Percentiles rank a stretch among this genome's conserved stretches.
These are phyloP conservation scores for Rugalucina vietnamica DNA, from an alignment of 2,888 invertebrate species.

Conservation along the genomic window DNA sequence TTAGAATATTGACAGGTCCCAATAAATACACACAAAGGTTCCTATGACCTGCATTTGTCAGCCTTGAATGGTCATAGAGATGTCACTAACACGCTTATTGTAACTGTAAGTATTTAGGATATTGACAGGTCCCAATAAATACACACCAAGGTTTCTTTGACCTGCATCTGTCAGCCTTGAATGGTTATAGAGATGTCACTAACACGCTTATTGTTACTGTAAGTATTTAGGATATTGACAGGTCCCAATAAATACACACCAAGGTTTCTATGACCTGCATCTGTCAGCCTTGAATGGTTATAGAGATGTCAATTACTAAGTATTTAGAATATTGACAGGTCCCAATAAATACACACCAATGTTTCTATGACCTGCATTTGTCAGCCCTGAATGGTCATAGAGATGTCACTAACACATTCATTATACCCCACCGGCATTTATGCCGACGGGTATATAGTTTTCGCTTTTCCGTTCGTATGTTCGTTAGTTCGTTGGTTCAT, in stretches of 20 bases:
- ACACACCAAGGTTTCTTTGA: slow-evolving; percentile 95
- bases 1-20: too few relatives aligned
- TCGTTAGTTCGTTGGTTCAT: too few relatives aligned
- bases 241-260: slow-evolving; percentile 92
- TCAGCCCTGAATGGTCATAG: slow-evolving; percentile 93
- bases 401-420: slow-evolving; percentile 82
- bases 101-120: slow-evolving; percentile 72
- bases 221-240: slow-evolving; percentile 87
- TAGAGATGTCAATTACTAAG: slow-evolving; percentile 83
- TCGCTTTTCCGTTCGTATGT: too few relatives aligned
- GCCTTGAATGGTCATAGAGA: slow-evolving; percentile 91
- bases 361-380: slow-evolving; percentile 93
- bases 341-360: slow-evolving; percentile 93
- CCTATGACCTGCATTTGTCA: too few relatives aligned
- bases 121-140: too few relatives aligned
- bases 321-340: slow-evolving; percentile 88
- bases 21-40: too few relatives aligned
- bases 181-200: slow-evolving; percentile 88
- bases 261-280: slow-evolving; percentile 94
- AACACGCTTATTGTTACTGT: slow-evolving; percentile 81
- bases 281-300: slow-evolving; percentile 93
- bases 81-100: slow-evolving; percentile 82
- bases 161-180: slow-evolving; percentile 92
- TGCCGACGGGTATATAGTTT: too few relatives aligned
- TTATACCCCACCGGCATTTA: slow-evolving; percentile 92